Conservation (phyloP, 2,888 invertebrate species). For the Abscondita cerata region DNA sequence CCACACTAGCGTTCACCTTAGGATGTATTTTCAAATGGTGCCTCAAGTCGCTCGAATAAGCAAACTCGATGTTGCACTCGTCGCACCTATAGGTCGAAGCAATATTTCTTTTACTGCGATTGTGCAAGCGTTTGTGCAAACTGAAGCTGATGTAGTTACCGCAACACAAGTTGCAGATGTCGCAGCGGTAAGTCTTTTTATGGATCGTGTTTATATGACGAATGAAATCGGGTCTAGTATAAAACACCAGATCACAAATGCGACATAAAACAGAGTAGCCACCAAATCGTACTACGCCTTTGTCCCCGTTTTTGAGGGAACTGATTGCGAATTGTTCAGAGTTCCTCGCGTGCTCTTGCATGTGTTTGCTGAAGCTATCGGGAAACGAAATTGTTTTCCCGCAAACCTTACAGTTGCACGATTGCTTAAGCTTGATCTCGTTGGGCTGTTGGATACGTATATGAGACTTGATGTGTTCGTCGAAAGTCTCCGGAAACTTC, state of each 20-base stretch:
- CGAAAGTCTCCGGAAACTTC: constrained; percentile 9
- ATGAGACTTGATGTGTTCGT: constrained; percentile 13
- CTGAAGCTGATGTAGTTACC: constrained; percentile 22
- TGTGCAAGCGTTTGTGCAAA: constrained; percentile 23
- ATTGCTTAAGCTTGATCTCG: background rate
- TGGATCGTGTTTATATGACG: constrained; percentile 19
- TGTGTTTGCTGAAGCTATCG: constrained; percentile 24
- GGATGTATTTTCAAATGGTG: constrained; percentile 5
- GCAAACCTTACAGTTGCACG: constrained; percentile 22
- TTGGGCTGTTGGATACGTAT: background rate
- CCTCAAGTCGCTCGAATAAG: constrained; percentile 1
- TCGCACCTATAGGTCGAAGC: background rate
- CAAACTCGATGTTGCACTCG: background rate
- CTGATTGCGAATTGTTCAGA: background rate
- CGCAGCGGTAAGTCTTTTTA: constrained; percentile 19
- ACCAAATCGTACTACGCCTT: constrained; percentile 3
- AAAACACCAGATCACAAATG: constrained; percentile 19
- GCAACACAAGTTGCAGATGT: constrained; percentile 21
- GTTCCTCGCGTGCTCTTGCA: constrained; percentile 22
- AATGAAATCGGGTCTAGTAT: constrained; percentile 22
- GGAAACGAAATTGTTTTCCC: constrained; percentile 22
- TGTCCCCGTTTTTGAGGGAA: background rate
- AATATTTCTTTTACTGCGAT: background rate
- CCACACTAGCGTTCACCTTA: background rate
- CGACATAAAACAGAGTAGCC: constrained; percentile 26